Conservation (phyloP, 2,888 invertebrate genomes). For the Meloe dianella region DNA sequence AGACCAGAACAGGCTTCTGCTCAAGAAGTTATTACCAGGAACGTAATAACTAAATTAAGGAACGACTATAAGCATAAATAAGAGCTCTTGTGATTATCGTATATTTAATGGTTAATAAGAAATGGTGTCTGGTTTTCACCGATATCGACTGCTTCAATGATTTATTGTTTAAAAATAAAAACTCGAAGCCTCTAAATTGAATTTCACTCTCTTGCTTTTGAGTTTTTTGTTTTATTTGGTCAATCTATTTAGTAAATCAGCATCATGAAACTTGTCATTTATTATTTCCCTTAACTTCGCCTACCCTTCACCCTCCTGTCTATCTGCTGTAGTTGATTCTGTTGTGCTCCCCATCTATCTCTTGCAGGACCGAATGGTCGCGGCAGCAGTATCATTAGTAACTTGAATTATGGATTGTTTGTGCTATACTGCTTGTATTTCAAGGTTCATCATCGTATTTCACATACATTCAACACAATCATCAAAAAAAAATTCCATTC, state of each 20-base stretch:
- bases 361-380: constrained; percentile 55
- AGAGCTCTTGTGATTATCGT: constrained; percentile 40
- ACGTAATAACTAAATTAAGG: constrained; percentile 48
- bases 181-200: constrained; percentile 31
- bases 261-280: constrained; percentile 50
- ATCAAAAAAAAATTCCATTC: background rate
- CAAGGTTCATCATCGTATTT: constrained; percentile 37
- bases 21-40: constrained; percentile 36
- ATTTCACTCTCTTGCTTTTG: background rate
- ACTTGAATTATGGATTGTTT: constrained; percentile 60
- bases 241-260: constrained; percentile 50
- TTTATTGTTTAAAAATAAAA: constrained; percentile 42
- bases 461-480: constrained; percentile 23
- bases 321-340: background rate
- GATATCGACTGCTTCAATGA: constrained; percentile 44
- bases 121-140: constrained; percentile 43
- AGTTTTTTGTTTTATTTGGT: background rate
- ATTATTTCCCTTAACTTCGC: constrained; percentile 50
- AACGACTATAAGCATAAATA: constrained; percentile 44
- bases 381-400: constrained; percentile 58
- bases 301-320: constrained; percentile 32
- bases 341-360: constrained; percentile 51
- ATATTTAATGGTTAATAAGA: constrained; percentile 38
- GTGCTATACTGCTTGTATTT: constrained; percentile 41
- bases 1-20: constrained; percentile 36